phyloP scores from a whole-genome alignment of 37 sponge, comb jelly and placozoan genomes.

The Dysidea cf. avara region DNA sequence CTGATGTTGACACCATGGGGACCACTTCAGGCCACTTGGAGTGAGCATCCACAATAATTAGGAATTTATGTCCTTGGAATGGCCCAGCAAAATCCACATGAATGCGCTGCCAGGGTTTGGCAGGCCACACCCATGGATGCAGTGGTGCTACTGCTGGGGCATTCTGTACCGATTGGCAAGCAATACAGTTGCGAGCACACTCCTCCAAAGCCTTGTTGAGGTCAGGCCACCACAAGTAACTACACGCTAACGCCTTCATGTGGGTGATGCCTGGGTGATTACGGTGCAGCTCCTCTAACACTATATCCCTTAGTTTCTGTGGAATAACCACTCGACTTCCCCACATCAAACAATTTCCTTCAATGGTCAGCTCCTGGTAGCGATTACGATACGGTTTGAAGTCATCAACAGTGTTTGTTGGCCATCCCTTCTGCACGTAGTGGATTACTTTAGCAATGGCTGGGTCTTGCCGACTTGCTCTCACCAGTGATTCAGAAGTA shows the following conservation, averaged over 20 bases:
- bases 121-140: slow-evolving; percentile 47
- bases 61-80: slow-evolving; percentile 16
- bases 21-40: slow-evolving; percentile 50
- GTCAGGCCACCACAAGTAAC: slow-evolving; percentile 43
- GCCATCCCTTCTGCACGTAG: slow-evolving; percentile 43
- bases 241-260: slow-evolving; percentile 30
- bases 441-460: slow-evolving; percentile 37
- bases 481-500: not conserved
- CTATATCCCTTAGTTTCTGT: slow-evolving; percentile 2
- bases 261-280: slow-evolving; percentile 17
- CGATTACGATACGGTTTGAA: slow-evolving; percentile 18
- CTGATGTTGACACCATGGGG: slow-evolving; percentile 6
- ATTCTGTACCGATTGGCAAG: slow-evolving; percentile 8
- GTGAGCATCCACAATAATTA: slow-evolving; percentile 34
- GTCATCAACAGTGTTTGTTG: not conserved
- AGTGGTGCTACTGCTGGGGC: slow-evolving; percentile 33
- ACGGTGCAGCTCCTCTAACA: slow-evolving; percentile 40
- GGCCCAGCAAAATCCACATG: slow-evolving; percentile 48
- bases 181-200: not conserved
- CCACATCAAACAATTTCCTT: slow-evolving; percentile 28
- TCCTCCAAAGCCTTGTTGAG: slow-evolving; percentile 25
- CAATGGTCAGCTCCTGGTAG: slow-evolving; percentile 22
- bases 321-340: slow-evolving; percentile 38
- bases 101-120: slow-evolving; percentile 38
- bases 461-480: slow-evolving; percentile 32